Evolutionary conservation across 2,888 invertebrate genomes (phyloP), one percentile per base, ranked within the genome.

Genomic region (Merodon equestris): DNA sequence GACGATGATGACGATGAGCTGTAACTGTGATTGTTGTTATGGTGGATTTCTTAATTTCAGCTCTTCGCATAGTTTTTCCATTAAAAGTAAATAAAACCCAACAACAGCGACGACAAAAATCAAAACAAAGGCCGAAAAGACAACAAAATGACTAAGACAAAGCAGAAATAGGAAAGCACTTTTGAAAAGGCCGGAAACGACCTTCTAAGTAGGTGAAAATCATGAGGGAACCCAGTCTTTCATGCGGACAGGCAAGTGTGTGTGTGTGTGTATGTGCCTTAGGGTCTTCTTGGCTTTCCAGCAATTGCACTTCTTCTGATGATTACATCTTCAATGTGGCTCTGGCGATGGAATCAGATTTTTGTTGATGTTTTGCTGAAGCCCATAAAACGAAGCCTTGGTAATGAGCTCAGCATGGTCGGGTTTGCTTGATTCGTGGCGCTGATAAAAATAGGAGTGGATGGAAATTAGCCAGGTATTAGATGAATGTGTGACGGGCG

Each of bases 111-210:
- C 40, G 54, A 40, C 40, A 53, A 15, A 34, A 12, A 45, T 18
- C 9, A 53, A 12, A 44, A 12, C 47, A 54, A n/a, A 51, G 38
- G 45, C 40, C 56, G 47, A 51, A 7, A 27, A 57, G 50, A 56
- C 40, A 73, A 53, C 4, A 34, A 45, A 27, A 27, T 36, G 51
- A 66, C 66, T 73, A 73, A 73, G 48, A 77, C 51, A 57, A 42
- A 77, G 63, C 67, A 53, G 73, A 72, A 79, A 74, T 74, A 79
- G 79, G 68, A 74, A 74, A 79, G 13, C 48, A 74, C 68, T 74
- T 74, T 54, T 68, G 45, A 79, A 74, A 81, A 70, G 66, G 70
- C 81, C 81, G 81, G 81, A 81, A 81, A 66, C 81, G 81, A 81
- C 70, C 81, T 70, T 75, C 66, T 75, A 75, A 58, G 81, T 57